Evolutionary conservation across 2,113 vertebrate species (phyloP), one percentile per base, ranked within the genome.

Genomic region (Hemiprocne comata): DNA sequence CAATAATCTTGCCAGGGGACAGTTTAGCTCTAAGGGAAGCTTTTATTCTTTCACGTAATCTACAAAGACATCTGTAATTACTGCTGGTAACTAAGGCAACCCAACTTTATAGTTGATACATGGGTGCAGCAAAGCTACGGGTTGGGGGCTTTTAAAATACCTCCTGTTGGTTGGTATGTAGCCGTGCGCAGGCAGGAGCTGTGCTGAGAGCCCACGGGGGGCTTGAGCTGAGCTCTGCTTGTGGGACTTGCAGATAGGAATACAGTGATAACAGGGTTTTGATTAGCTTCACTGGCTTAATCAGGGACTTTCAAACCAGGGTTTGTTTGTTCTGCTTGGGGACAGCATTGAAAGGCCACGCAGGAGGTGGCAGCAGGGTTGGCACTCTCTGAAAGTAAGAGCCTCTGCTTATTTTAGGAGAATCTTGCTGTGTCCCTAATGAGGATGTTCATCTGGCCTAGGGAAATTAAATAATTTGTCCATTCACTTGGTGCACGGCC

Each of bases 1-100:
- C 81, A 80, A 44, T 87, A 73, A 83, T 66, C 87, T 93, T 89
- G 50, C 53, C 66, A 89, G 94, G 93, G 93, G 90, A 92, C 73
- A 76, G 83, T 92, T 96, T 94, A 90, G 85, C 83, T 96, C 53
- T 57, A 50, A 93, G 87, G 40, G 64, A 90, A 7, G 83, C 90
- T 97, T 95, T 95, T 90, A 84, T 93, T 93, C 92, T 78, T 94
- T 53, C 76, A 60, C 5, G 2, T 88, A 86, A 88, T 92, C 94
- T 90, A 78, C 79, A 74, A 88, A 92, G 93, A 92, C 93, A 87
- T 96, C 96, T 96, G 94, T 96, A 96, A 95, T 96, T 96, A 96
- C 83, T 88, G 83, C 87, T 90, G 93, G 96, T 96, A 96, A 89
- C 96, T 97, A 94, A 78, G 93, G 95, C 95, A 94, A 92, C 87